These are phyloP conservation scores for Tenthredo scrophulariae DNA, from an alignment of 2,888 invertebrate genomes.

Conservation along the genomic window DNA sequence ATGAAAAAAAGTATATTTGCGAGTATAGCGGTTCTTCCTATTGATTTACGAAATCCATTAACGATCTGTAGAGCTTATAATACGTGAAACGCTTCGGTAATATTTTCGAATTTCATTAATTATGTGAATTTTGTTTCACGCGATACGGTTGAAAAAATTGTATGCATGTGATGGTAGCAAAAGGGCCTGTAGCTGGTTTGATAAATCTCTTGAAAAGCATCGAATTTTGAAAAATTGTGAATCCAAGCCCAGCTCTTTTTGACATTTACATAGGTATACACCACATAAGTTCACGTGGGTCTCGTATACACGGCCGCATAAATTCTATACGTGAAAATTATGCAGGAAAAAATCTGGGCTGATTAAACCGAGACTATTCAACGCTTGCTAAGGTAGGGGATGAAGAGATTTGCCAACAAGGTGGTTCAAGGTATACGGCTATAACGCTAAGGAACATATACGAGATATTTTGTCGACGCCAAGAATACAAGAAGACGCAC, in stretches of 20 bases:
- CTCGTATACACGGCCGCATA: neutral
- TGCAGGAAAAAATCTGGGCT: neutral
- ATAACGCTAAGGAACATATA: neutral
- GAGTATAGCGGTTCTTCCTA: neutral
- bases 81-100: neutral
- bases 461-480: conserved; percentile 5
- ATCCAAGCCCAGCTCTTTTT: neutral
- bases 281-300: neutral
- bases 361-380: conserved; percentile 19
- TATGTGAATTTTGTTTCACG: neutral
- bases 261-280: neutral
- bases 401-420: neutral
- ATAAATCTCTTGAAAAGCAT: neutral
- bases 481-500: neutral
- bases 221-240: neutral
- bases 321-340: neutral
- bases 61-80: neutral
- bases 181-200: neutral
- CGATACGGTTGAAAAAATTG: neutral
- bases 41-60: neutral
- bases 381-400: neutral
- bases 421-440: neutral
- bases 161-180: neutral
- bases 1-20: neutral
- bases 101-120: neutral